Evolutionary conservation across 2,113 vertebrate genomes (phyloP), one percentile per base, ranked within the genome.

Genomic region (Pomatorhinus ruficollis): DNA sequence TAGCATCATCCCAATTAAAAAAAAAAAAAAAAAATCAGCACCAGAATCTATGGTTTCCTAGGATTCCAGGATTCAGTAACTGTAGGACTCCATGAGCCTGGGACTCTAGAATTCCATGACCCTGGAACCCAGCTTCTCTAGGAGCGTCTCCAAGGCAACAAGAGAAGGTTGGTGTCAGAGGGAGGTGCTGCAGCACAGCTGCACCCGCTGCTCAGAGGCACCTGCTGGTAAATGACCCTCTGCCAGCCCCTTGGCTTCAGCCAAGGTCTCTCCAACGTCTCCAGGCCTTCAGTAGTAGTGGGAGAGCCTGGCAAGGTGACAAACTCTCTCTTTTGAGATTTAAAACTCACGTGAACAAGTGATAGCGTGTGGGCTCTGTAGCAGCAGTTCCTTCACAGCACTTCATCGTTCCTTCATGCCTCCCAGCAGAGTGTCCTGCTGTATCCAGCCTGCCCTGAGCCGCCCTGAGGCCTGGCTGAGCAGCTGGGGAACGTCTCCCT

Each of bases 321-420:
- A 64, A 72, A 30, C 15, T 13, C 13, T 60, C 20, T 47, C 50
- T 63, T 69, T 49, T 28, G 21, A 68, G 53, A 42, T 35, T 42
- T 54, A 52, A 68, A 64, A 56, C 3, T 20, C 30, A 30, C 3
- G 17, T 54, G 60, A 68, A 27, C 7, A 76, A 42, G 30, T 7
- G 25, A 30, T 19, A 44, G 33, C 0, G 0, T 9, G 1, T 24
- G 45, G 23, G 21, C 14, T 14, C 22, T 0, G 0, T 12, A 33
- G 50, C 35, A 81, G 60, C 61, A 50, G 35, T 17, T 82, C 11
- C 35, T 4, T 1, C 28, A 12, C 1, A 4, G 35, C 13, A 5
- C 20, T 63, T 45, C 4, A 2, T 12, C 4, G 0, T 25, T 74
- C 18, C 50, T 37, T 59, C n/a, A n/a, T n/a, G n/a, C 22, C 8